A percentile compares a stretch with the other conserved stretches of the same genome.
Conservation (phyloP, 2,797 vertebrate genomes). For the Crenuchus spilurus region DNA sequence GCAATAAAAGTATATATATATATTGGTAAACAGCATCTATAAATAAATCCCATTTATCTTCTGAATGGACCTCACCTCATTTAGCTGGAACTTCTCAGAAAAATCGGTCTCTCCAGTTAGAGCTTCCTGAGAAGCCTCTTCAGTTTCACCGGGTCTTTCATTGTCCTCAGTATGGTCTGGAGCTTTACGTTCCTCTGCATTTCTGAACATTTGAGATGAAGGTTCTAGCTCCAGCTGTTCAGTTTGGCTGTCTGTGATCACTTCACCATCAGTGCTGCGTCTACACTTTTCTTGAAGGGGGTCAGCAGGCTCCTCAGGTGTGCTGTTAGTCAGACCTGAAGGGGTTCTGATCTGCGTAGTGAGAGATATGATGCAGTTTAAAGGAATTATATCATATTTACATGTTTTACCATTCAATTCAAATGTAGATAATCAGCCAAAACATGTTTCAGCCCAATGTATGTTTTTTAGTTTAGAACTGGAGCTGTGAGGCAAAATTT, state of each 20-base stretch:
- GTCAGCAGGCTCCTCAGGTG: background rate
- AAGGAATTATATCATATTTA: too few species aligned
- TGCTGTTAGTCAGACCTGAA: background rate
- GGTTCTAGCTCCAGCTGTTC: background rate
- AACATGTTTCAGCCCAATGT: too few species aligned
- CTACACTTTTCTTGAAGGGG: background rate
- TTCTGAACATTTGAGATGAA: background rate
- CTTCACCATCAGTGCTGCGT: background rate
- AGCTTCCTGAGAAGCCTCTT: background rate
- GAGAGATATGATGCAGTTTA: background rate
- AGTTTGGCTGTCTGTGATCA: constrained; percentile 11
- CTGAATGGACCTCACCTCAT: constrained; percentile 47
- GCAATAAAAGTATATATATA: too few species aligned
- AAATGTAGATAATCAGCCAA: too few species aligned
- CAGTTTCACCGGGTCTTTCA: background rate
- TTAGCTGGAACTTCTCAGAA: background rate
- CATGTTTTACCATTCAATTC: too few species aligned
- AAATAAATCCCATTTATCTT: constrained; percentile 53
- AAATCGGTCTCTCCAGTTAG: background rate
- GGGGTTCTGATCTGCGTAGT: constrained; percentile 8
- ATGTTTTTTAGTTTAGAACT: too few species aligned
- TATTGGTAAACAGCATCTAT: too few species aligned
- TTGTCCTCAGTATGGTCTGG: background rate
- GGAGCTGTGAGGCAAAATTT: too few species aligned
- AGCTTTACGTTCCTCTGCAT: background rate